Evolutionary conservation across 53 echinoderm and acorn worm species (phyloP), one percentile per base, ranked within the genome.

Genomic region (Glandiceps talaboti): DNA sequence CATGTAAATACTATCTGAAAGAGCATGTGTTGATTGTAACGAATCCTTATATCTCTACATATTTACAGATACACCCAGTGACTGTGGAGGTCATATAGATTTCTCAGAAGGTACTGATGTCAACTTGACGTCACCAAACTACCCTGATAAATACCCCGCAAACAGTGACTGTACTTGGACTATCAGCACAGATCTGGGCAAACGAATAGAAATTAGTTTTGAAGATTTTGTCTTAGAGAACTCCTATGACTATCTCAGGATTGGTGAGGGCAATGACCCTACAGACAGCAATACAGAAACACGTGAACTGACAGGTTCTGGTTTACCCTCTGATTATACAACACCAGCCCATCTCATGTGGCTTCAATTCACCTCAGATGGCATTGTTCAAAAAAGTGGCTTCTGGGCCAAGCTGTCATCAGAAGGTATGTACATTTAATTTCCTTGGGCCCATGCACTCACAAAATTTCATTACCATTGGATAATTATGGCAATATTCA

Each of bases 351-450:
- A 83, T 33, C n/a, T 31, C 12, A 77, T 85, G 30, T 94, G 94
- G 94, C 80, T 89, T 27, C 85, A 84, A 1, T 94, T 94, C 78
- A 73, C 29, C 77, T 76, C 90, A 0, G 90, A 94, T 72, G 84
- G 28, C 1, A 80, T 77, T 14, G 89, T 45, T 6, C 6, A 45
- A 6, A 6, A 20, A 45, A 45, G 64, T 12, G 64, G 64, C 20
- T 45, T 45, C 64, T 12, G 64, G 64, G 64, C 64, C 6, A 45
- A 20, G 64, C 64, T 45, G 64, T 12, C 6, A 45, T 45, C 20
- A 6, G 64, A 45, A 45, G 64, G 64, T 45, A 45, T 45, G 64
- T 45, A 20, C n/a, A n/a, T n/a, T n/a, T n/a, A n/a, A n/a, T n/a
- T n/a, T n/a, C n/a, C n/a, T n/a, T n/a, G n/a, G n/a, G n/a, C n/a